phyloP scores from a whole-genome alignment of 2,113 vertebrate species.

The Brevimyrus niger region DNA sequence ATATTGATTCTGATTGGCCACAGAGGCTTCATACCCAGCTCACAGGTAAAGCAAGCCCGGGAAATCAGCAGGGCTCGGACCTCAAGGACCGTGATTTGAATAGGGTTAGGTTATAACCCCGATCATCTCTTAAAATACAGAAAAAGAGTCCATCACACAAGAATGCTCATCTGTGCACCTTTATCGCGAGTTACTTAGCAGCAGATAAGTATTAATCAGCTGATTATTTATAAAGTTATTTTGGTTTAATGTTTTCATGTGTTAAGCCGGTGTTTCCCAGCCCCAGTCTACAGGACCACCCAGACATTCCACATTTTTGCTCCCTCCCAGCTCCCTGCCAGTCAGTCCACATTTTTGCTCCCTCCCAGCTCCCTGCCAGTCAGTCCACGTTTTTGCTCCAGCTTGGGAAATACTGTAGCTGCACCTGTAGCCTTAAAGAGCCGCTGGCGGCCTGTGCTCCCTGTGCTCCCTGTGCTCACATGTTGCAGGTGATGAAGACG shows the following conservation, averaged over 20 bases:
- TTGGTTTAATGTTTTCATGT: not conserved
- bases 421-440: not conserved
- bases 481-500: conserved; percentile 71
- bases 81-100: too few species aligned
- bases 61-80: too few species aligned
- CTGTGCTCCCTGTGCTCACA: conserved; percentile 70
- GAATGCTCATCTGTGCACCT: not conserved
- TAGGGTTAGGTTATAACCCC: not conserved
- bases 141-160: not conserved
- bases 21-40: too few species aligned
- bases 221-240: not conserved
- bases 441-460: conserved; percentile 37
- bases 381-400: not conserved
- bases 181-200: not conserved
- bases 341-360: too few species aligned
- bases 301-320: not conserved
- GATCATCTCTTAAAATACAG: not conserved
- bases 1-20: too few species aligned
- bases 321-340: not conserved
- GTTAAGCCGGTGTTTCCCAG: not conserved
- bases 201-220: not conserved
- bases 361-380: too few species aligned
- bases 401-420: not conserved
- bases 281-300: not conserved
- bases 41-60: too few species aligned